Conservation (phyloP, 2,888 invertebrate genomes). For the Erebia ligea region DNA sequence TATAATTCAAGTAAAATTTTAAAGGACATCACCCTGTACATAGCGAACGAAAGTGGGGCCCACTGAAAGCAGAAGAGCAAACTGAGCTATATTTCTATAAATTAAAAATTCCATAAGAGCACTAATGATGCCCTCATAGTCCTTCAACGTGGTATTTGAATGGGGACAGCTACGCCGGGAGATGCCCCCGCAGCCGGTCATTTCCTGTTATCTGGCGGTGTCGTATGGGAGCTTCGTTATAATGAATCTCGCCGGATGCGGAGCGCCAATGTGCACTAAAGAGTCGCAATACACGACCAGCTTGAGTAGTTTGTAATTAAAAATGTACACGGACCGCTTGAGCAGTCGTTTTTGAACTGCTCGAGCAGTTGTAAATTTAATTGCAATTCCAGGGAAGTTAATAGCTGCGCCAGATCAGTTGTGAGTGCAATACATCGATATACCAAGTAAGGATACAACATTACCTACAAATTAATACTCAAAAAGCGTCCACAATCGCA, state of each 20-base stretch:
- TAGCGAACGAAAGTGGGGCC: not conserved
- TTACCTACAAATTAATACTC: no score
- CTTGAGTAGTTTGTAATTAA: no score
- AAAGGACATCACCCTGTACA: not conserved
- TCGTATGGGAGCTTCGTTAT: constrained; percentile 47
- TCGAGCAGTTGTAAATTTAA: no score
- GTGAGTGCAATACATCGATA: no score
- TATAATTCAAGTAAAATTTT: not conserved
- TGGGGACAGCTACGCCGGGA: constrained; percentile 43
- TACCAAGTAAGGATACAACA: no score
- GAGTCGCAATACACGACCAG: no score
- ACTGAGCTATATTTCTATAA: constrained; percentile 28
- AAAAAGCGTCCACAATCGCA: no score
- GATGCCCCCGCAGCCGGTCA: constrained; percentile 48
- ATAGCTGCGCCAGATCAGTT: no score
- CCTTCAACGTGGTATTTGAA: constrained; percentile 50
- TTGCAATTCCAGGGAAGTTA: no score
- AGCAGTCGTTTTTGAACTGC: no score
- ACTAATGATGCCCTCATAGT: constrained; percentile 43
- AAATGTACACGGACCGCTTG: no score
- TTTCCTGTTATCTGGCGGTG: constrained; percentile 52
- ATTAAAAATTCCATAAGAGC: constrained; percentile 39
- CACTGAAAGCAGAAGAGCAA: not conserved
- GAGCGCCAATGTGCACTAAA: constrained; percentile 44
- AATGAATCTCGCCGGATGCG: constrained; percentile 47